Evolutionary conservation across 2,888 invertebrate species (phyloP).

Genomic region (Scotopteryx bipunctaria): DNA sequence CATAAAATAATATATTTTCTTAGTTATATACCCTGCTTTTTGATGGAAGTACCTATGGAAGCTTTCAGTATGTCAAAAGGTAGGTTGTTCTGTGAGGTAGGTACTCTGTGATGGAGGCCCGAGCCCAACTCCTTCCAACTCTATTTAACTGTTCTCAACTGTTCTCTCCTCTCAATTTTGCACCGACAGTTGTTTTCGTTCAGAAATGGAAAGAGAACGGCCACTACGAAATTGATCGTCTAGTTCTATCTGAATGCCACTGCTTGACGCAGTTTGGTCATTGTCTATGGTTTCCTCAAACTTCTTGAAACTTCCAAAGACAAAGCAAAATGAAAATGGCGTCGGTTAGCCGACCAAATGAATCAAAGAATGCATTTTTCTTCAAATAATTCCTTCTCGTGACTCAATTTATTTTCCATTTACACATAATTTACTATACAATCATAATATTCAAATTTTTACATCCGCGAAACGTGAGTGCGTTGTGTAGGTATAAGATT

Average conservation of each 20-base stretch:
- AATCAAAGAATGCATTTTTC: constrained; percentile 65
- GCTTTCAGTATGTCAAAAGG: no score
- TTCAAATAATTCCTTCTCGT: constrained; percentile 45
- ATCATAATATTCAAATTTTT: constrained; percentile 14
- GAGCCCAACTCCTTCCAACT: no score
- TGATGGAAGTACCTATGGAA: no score
- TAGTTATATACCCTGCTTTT: no score
- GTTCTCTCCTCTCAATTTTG: no score
- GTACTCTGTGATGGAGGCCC: no score
- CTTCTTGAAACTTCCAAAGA: constrained; percentile 17
- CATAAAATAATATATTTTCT: no score
- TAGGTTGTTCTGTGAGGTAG: no score
- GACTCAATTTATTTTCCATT: constrained; percentile 32
- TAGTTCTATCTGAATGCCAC: not conserved
- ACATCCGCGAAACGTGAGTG: constrained; percentile 44
- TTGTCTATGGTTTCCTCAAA: constrained; percentile 12
- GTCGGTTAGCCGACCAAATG: constrained; percentile 78
- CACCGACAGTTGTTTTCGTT: no score
- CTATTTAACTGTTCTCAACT: no score
- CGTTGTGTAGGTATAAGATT: constrained; percentile 47
- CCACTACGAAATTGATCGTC: not conserved
- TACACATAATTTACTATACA: constrained; percentile 11
- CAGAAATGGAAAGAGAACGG: no score
- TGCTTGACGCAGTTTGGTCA: not conserved
- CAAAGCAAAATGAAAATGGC: constrained; percentile 76